Base-by-base conservation (phyloP, 2,888 invertebrate species). In the Zygothrica quintamaculata region DNA sequence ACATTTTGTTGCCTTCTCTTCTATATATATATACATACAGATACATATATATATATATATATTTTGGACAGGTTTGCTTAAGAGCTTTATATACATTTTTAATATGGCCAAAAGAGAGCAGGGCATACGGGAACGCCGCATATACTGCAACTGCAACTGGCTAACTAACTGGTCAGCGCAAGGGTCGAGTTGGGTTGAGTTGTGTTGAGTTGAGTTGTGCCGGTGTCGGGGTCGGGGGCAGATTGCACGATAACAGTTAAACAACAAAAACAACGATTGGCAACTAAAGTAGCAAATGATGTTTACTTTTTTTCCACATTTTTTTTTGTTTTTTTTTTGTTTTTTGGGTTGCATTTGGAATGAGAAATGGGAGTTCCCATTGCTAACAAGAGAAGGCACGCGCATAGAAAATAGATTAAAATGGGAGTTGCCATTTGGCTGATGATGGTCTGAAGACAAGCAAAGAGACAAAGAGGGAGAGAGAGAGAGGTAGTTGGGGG, bases 41-140 rank as follows among this genome's bases (percentile, higher is more conserved):
- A n/a, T n/a, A n/a, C n/a, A n/a, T n/a, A 25, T 0, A 22, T 11
- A 9, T 18, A 7, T 25, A 3, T 29, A 9, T 33, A 25, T 22
- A 37, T 61, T 69, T 70, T 61, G 58, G 70, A 58, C 59, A 76
- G 80, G 80, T 81, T 86, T 74, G 84, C 74, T 70, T 84, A 79
- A 73, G 74, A 87, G 85, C 82, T 87, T 87, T 81, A 84, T 71
- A 87, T 84, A 84, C 87, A 84, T 84, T 84, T 87, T 84, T 84
- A 84, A 84, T 84, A 71, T 78, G 66, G 68, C 60, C 69, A 59
- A 37, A 37, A 42, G 16, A 56, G 62, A 46, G 37, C 9, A 39
- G 64, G 48, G 18, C 44, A 18, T 43, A 48, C 4, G 7, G 34
- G 11, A 42, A 48, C 4, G 3, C 26, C 9, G 47, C 6, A 16